Evolutionary conservation across 2,888 invertebrate species (phyloP), one percentile per base, ranked within the genome.

Genomic region (Dasypolia templi): DNA sequence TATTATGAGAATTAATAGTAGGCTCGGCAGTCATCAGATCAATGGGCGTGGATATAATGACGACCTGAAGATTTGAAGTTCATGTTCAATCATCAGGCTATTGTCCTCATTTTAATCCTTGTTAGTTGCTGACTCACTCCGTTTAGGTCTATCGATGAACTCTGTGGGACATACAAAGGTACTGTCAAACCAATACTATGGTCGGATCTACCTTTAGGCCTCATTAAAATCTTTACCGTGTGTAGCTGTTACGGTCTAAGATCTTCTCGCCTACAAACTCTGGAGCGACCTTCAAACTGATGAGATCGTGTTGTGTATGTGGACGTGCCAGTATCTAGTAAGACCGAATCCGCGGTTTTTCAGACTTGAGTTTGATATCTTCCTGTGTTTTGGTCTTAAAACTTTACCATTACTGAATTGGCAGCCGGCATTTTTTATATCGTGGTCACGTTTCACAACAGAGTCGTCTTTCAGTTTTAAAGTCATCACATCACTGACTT

Each of bases 1-100:
- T 39, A 58, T 68, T 44, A 72, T 72, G 49, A 66, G 17, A 35
- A 72, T 77, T 72, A 69, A 68, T 81, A 46, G 62, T 53, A 73
- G 79, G 65, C 65, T 53, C 49, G 55, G 35, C 26, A 68, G 61
- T 67, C 55, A 44, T 59, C 53, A 64, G 14, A 75, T 75, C 55
- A 72, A 58, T 69, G 62, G 26, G 42, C n/a, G 39, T 17, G 26
- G 46, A 65, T 29, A 66, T 51, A 26, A 44, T 56, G 53, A 19
- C 9, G 62, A 63, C 65, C 65, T 76, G 72, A 76, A 29, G 49
- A 35, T 68, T 80, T 61, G 53, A 61, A 46, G 65, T 75, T 80
- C 64, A 80, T 44, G 49, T 55, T 53, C 35, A 61, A 75, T 75
- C 65, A 63, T 51, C 32, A 73, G 55, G 17, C 6, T 26, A 69